Evolutionary conservation across 2,113 vertebrate genomes (phyloP), one percentile per base, ranked within the genome.

Genomic region (Cyrtonyx montezumae): DNA sequence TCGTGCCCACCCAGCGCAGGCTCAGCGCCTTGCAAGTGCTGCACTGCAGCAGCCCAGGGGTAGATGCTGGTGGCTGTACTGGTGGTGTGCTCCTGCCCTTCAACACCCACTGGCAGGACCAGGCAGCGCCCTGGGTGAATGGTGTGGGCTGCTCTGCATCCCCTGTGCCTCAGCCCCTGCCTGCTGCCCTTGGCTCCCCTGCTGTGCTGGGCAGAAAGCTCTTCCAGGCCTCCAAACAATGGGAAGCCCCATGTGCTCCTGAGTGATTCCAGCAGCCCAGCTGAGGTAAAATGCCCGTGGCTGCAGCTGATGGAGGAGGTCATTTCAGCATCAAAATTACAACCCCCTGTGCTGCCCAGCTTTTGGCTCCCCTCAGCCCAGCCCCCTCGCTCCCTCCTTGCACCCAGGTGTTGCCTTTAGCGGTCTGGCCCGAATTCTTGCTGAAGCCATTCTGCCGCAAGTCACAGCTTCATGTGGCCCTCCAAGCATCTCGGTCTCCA

Each of bases 301-400:
- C 76, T 62, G 74, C 70, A 77, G 84, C 83, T 95, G 62, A 66
- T 55, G 48, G 51, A 76, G 55, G 55, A 43, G 71, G 84, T 91
- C 40, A 73, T 70, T 76, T 30, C 30, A 11, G 75, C 86, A 88
- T 90, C 74, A 87, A 79, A 96, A 92, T 91, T 73, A 77, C 18
- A 3, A 40, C 25, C 12, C 6, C 20, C 16, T 40, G 49, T 69
- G 61, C 36, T 73, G 59, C 28, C 55, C 63, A 19, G 69, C 48
- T 91, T 86, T 71, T 71, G 61, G 68, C 30, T 76, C 37, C 62
- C 12, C 45, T 75, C 3, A 1, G 28, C 48, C 77, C 9, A 6
- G 10, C 26, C 45, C 46, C 15, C 80, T 5, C n/a, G 67, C 80
- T 74, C 1, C 0, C 46, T 90, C 37, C 94, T 91, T 83, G 84